These are phyloP conservation scores for Nothocercus nigrocapillus DNA, from an alignment of 2,113 vertebrate genomes.

Conservation along the genomic window DNA sequence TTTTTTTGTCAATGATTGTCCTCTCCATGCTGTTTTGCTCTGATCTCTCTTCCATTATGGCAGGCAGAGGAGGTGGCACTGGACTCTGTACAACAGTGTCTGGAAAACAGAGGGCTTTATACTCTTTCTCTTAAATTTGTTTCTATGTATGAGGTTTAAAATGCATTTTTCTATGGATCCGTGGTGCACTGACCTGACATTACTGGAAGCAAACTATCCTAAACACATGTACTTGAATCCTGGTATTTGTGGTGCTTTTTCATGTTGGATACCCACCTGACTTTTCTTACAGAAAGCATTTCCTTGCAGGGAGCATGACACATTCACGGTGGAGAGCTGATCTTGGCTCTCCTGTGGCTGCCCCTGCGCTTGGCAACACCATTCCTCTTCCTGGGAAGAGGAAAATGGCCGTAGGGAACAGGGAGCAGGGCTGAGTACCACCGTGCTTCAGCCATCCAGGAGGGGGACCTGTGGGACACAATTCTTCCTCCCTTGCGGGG, in stretches of 20 bases:
- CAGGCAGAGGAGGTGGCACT: background rate
- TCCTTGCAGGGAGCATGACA: background rate
- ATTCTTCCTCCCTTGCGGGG: background rate
- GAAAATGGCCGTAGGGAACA: background rate
- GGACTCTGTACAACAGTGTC: background rate
- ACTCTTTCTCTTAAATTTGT: background rate
- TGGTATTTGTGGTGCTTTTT: background rate
- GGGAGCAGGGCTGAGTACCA: background rate
- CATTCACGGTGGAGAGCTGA: background rate
- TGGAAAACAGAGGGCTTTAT: background rate
- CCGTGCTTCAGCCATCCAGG: background rate
- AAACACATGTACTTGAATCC: background rate
- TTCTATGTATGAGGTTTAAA: background rate
- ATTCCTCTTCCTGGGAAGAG: background rate
- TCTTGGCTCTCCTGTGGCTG: background rate
- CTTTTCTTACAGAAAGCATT: background rate
- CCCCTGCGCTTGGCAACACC: background rate
- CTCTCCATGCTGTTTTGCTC: background rate
- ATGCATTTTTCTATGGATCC: background rate
- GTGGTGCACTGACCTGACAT: background rate
- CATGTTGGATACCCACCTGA: background rate
- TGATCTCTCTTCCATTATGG: background rate
- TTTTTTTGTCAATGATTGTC: fast-evolving
- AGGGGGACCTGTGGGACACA: too few species aligned
- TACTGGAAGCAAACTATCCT: background rate